Conservation (phyloP, 2,797 vertebrate genomes). For the Hozukius guyotensis region DNA sequence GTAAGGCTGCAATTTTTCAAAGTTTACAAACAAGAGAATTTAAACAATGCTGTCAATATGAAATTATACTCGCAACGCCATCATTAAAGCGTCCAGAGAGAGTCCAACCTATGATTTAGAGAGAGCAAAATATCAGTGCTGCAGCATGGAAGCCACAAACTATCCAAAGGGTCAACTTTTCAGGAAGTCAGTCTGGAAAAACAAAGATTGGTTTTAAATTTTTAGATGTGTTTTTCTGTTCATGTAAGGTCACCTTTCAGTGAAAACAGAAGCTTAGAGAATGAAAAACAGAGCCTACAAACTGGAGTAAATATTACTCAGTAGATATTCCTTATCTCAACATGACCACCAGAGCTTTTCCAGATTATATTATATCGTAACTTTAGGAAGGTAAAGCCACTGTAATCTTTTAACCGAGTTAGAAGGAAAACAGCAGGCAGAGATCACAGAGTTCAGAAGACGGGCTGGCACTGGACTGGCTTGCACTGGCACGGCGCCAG, state of each 20-base stretch:
- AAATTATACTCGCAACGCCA: constrained; percentile 61
- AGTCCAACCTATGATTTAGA: constrained; percentile 72
- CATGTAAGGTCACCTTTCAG: constrained; percentile 25
- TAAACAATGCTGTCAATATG: constrained; percentile 61
- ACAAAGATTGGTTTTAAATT: constrained; percentile 37
- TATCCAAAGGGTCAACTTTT: constrained; percentile 64
- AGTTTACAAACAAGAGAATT: constrained; percentile 67
- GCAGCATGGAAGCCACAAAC: constrained; percentile 62
- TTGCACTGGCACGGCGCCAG: constrained; percentile 64
- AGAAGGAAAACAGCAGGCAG: constrained; percentile 62
- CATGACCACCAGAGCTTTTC: constrained; percentile 13
- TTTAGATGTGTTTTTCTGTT: constrained; percentile 23
- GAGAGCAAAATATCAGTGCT: constrained; percentile 54
- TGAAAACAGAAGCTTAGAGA: constrained; percentile 25
- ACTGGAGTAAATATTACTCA: constrained; percentile 14
- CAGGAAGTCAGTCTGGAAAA: constrained; percentile 71
- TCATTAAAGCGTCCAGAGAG: constrained; percentile 54
- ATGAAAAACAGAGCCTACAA: not conserved
- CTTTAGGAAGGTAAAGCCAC: constrained; percentile 42
- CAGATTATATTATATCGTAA: constrained; percentile 31
- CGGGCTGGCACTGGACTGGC: constrained; percentile 56
- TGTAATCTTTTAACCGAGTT: constrained; percentile 66
- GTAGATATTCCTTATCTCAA: constrained; percentile 26
- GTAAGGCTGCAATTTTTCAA: constrained; percentile 35
- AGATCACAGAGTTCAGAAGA: constrained; percentile 67